phyloP scores from a whole-genome alignment of 2,888 invertebrate species.

The Smittia sp. region DNA sequence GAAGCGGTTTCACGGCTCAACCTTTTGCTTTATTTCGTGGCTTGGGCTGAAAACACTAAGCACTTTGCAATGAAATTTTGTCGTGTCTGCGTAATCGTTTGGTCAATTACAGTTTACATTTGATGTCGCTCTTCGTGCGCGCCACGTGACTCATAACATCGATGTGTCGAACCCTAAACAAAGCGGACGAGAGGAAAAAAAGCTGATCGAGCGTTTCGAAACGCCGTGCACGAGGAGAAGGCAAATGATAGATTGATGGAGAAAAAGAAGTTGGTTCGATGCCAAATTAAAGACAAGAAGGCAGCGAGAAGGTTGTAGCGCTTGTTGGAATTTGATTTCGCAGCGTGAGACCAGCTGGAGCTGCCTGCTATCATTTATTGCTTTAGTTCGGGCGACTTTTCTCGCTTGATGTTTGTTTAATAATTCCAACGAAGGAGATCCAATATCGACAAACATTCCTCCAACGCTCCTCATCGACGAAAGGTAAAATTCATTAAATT shows the following conservation, averaged over 20 bases:
- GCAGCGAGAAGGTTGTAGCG: background rate
- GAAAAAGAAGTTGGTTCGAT: background rate
- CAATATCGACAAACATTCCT: background rate
- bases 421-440: background rate
- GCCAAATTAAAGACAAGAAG: background rate
- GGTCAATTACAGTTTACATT: background rate
- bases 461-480: background rate
- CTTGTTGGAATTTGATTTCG: background rate
- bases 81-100: background rate
- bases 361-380: background rate
- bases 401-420: background rate
- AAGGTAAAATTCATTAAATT: constrained; percentile 18
- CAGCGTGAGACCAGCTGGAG: background rate
- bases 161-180: background rate
- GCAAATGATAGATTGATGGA: background rate
- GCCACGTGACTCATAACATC: background rate
- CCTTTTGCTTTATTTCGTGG: background rate
- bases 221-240: background rate
- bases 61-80: background rate
- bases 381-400: background rate
- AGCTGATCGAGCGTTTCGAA: background rate
- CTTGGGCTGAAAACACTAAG: background rate
- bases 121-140: background rate
- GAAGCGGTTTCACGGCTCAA: constrained; percentile 1
- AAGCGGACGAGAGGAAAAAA: background rate